Base-by-base conservation (phyloP, 2,888 invertebrate genomes). In the Anagyrus pseudococci region DNA sequence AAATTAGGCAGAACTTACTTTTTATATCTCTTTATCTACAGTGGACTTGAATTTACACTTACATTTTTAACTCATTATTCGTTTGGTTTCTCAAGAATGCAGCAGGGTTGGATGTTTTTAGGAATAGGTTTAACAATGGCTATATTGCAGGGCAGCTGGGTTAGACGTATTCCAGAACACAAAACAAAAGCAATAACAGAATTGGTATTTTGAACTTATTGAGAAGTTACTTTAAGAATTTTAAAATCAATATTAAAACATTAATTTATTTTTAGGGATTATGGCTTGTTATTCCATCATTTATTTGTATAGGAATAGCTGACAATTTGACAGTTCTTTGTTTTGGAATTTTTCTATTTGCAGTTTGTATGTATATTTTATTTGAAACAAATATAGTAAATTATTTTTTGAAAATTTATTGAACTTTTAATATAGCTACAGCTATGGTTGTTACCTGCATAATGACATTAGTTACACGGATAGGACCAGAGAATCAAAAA, bases 31-130 rank as follows among this genome's bases (percentile, higher is more conserved):
- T 95, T 98, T 77, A 85, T 96, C 64, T 98, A 96, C 81, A 97
- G 98, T 57, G 98, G 98, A 2, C 84, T 99, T 61, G 98, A 99
- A 82, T 99, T 98, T 79, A 98, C 98, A 0, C 84, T 99, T 37
- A 96, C 98, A 57, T 99, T 99, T 84, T 85, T 98, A 50, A 96
- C 96, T 58, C 97, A 97, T 83, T 90, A 94, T 74, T 87, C 91
- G 41, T 97, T 98, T 80, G 86, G 89, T 55, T 98, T 93, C 79
- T 90, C 89, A 58, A 94, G 96, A 48, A 93, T 96, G 91, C 93
- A 97, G 81, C 98, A 99, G 83, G 98, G 98, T 6, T 94, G 92
- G 86, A 96, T 99, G 94, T 99, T 98, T 81, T 87, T 97, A 73
- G 91, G 91, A 58, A 93, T 96, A 74, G 98, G 98, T 55, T 72